phyloP scores from a whole-genome alignment of 1,140 invertebrate genomes.

The Monochamus saltuarius region DNA sequence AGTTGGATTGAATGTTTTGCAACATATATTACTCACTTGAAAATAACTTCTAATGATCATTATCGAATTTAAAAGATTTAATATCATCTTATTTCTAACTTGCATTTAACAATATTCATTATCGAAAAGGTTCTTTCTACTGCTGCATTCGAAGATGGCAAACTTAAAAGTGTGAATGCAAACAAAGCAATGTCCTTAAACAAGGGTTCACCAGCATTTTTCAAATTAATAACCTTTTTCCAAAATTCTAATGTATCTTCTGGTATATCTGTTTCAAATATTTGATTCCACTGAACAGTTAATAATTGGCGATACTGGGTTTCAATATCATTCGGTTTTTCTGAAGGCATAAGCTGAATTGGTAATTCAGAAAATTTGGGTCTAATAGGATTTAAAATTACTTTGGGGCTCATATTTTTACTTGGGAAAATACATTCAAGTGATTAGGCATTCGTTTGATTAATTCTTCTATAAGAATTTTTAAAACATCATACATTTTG shows the following conservation, averaged over 20 bases:
- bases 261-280: slow-evolving; percentile 18
- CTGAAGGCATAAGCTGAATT: not conserved
- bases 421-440: slow-evolving; percentile 19
- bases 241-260: slow-evolving; percentile 19
- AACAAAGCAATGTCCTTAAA: slow-evolving; percentile 21
- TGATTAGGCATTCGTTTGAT: slow-evolving; percentile 16
- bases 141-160: slow-evolving; percentile 21
- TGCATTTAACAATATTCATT: slow-evolving; percentile 25
- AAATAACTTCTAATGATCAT: slow-evolving; percentile 20
- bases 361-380: slow-evolving; percentile 18
- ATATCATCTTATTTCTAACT: slow-evolving; percentile 25
- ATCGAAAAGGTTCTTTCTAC: slow-evolving; percentile 23
- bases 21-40: slow-evolving; percentile 18
- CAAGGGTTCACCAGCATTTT: slow-evolving; percentile 24
- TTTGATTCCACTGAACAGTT: slow-evolving; percentile 20
- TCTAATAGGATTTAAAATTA: slow-evolving; percentile 24
- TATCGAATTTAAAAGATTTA: slow-evolving; percentile 23
- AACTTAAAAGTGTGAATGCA: slow-evolving; percentile 17
- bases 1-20: slow-evolving; percentile 9
- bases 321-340: slow-evolving; percentile 18
- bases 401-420: slow-evolving; percentile 11
- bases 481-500: slow-evolving; percentile 17
- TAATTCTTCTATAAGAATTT: slow-evolving; percentile 10
- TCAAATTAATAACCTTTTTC: slow-evolving; percentile 21
- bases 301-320: slow-evolving; percentile 24